Evolutionary conservation across 1,140 invertebrate species (phyloP).

Genomic region (Drosophila parvula): DNA sequence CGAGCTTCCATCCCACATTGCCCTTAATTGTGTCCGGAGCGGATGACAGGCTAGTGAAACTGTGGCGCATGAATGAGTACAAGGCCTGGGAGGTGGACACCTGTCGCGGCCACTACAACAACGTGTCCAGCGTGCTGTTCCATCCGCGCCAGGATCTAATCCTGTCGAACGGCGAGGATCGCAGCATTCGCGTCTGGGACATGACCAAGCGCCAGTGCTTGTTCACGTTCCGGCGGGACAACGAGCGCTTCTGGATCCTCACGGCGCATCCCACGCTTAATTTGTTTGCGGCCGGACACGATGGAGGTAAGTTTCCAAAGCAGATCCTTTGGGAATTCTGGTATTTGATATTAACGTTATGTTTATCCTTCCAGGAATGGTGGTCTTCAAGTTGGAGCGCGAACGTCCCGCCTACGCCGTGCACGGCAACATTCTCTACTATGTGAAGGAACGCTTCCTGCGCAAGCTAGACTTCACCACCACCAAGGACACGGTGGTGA

Average conservation of each 20-base stretch:
- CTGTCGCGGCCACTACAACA: conserved; percentile 99
- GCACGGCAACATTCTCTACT: conserved; percentile 96
- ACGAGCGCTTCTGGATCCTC: conserved; percentile 98
- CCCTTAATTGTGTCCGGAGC: conserved; percentile 98
- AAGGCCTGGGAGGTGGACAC: conserved; percentile 99
- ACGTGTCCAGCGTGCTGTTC: conserved; percentile 99
- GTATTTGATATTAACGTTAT: neutral
- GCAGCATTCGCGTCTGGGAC: conserved; percentile 99
- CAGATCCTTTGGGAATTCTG: neutral
- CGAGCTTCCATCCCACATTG: conserved; percentile 96
- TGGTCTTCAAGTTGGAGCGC: conserved; percentile 93
- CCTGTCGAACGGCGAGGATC: conserved; percentile 98
- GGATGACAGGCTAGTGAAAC: conserved; percentile 98
- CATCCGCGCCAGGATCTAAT: conserved; percentile 99
- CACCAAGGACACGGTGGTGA: conserved; percentile 95
- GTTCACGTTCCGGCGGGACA: conserved; percentile 97
- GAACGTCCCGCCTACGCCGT: conserved; percentile 98
- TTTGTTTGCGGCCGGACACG: conserved; percentile 97
- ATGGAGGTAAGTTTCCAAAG: conserved; percentile 91
- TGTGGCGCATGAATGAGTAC: conserved; percentile 99
- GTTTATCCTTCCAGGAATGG: conserved; percentile 83
- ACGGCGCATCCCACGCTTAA: conserved; percentile 94
- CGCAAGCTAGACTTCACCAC: conserved; percentile 96
- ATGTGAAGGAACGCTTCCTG: conserved; percentile 97
- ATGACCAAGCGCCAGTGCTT: conserved; percentile 98